These are phyloP conservation scores for Rhea americana DNA, from an alignment of 2,113 vertebrate species.

Conservation along the genomic window DNA sequence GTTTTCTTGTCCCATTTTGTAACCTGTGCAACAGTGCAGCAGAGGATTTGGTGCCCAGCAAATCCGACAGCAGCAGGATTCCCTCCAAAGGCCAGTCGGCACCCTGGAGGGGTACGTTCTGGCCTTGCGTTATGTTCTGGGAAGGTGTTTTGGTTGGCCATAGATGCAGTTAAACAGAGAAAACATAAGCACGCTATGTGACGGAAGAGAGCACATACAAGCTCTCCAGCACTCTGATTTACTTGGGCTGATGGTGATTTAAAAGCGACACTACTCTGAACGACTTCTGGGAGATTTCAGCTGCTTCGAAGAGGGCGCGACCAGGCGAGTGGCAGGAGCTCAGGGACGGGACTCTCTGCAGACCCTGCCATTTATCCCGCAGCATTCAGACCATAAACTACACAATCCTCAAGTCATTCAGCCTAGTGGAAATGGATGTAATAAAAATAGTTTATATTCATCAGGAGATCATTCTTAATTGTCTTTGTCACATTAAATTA, in stretches of 20 bases:
- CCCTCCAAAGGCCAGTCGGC: no score
- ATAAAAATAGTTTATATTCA: not conserved
- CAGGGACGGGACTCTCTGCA: not conserved
- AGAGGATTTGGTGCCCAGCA: no score
- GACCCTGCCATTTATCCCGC: not conserved
- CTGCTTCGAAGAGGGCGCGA: not conserved
- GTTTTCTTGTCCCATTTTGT: accelerated
- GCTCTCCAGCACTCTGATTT: not conserved
- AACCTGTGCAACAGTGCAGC: no score
- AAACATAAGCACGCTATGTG: not conserved
- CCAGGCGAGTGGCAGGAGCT: not conserved
- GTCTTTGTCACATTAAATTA: not conserved
- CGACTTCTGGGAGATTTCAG: not conserved
- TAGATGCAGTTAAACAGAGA: not conserved
- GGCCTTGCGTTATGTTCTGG: no score
- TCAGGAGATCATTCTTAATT: not conserved
- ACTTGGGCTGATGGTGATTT: not conserved
- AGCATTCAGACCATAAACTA: not conserved
- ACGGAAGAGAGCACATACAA: no score
- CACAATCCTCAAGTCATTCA: not conserved
- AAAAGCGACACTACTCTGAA: no score
- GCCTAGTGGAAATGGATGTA: accelerated
- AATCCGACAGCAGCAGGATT: no score
- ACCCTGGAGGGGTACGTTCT: not conserved
- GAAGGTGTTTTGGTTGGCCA: not conserved